These are phyloP conservation scores for Lacerta viridis DNA, from an alignment of 2,797 vertebrate genomes.

Conservation along the genomic window DNA sequence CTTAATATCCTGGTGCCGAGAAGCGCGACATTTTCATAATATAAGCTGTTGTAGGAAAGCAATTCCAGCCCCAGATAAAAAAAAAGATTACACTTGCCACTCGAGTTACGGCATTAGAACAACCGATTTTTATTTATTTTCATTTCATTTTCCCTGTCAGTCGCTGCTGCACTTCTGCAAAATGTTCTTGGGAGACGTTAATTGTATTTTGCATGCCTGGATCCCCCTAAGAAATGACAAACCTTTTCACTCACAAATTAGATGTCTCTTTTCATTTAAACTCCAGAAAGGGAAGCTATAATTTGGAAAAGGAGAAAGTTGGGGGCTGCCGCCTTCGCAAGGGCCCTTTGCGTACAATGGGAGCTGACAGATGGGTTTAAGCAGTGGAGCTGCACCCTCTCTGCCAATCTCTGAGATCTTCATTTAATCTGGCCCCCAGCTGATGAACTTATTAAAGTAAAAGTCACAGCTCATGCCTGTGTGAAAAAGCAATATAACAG, in stretches of 20 bases:
- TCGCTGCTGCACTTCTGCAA: slow-evolving; percentile 61
- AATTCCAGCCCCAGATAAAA: slow-evolving; percentile 68
- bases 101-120: slow-evolving; percentile 70
- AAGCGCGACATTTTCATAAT: slow-evolving; percentile 70
- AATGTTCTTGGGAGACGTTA: slow-evolving; percentile 62
- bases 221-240: slow-evolving; percentile 74
- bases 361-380: slow-evolving; percentile 67
- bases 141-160: slow-evolving; percentile 75
- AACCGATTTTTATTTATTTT: slow-evolving; percentile 77
- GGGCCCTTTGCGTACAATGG: slow-evolving; percentile 47
- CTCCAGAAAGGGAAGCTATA: slow-evolving; percentile 67
- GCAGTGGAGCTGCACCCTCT: slow-evolving; percentile 38
- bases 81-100: slow-evolving; percentile 72
- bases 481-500: slow-evolving; percentile 42
- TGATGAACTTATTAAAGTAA: slow-evolving; percentile 52
- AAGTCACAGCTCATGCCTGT: slow-evolving; percentile 4
- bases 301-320: slow-evolving; percentile 56
- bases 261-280: slow-evolving; percentile 78
- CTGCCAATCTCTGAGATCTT: slow-evolving; percentile 44
- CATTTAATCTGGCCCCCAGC: slow-evolving; percentile 55
- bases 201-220: slow-evolving; percentile 72
- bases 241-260: slow-evolving; percentile 74
- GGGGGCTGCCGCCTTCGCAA: slow-evolving; percentile 43
- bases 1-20: slow-evolving; percentile 71
- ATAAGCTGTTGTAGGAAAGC: slow-evolving; percentile 72